Base-by-base conservation (phyloP, 2,888 invertebrate genomes). In the Macrosiphum euphorbiae region DNA sequence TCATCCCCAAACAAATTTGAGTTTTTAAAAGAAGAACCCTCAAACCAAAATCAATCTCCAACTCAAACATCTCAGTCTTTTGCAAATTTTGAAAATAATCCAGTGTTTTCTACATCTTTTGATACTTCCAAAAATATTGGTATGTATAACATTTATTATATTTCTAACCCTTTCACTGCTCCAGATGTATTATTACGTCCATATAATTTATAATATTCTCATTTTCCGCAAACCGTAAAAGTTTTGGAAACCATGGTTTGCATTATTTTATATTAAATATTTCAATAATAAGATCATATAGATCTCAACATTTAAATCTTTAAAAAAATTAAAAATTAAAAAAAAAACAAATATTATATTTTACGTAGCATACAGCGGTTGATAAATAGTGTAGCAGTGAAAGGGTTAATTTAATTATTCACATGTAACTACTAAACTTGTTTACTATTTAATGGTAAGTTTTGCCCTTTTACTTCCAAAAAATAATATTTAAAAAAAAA, bases 81-180 rank as follows among this genome's bases (percentile, higher is more conserved):
- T 96, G 97, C 98, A 93, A 97, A 97, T 96, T 97, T 97, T 95
- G 97, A 97, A 95, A 97, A 97, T 96, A 97, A 97, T 95, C 97
- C 97, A 94, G 97, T 97, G 95, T 97, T 97, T 95, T 97, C 96
- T 96, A 96, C 96, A 58, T 94, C 95, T 84, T 88, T 94, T 88
- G 94, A 94, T 95, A 95, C 94, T 35, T 20, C 94, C 41, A 86
- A 94, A 85, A 94, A 50, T 87, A 44, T 94, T 87, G 94, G 94
- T 94, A 94, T 61, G 94, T 94, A 90, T 90, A 26, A 87, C 28
- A 67, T 0, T 41, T 50, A 50, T 47, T 61, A 41, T 61, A 35
- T 35, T 41, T 44, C 44, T 44, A 44, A 44, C 44, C 44, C 44
- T 44, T 44, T 44, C 44, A 44, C 44, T 44, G 44, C 7, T 44